Percentiles rank a stretch among this genome's conserved stretches.
These are phyloP conservation scores for Trypoxylus dichotomus DNA, from an alignment of 1,140 invertebrate genomes.

Conservation along the genomic window DNA sequence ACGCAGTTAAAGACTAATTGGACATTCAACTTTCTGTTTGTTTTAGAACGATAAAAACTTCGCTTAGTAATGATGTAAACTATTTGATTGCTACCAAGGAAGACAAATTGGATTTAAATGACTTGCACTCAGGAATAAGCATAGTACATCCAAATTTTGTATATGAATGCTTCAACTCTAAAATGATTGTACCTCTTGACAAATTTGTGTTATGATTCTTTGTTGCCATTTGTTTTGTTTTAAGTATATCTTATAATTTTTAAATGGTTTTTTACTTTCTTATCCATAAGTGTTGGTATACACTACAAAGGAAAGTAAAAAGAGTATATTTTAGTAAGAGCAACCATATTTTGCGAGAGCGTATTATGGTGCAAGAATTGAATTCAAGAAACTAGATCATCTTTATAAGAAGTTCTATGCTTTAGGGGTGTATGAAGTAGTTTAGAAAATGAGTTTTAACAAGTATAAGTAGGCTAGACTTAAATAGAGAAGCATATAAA, in stretches of 20 bases:
- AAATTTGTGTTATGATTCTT: constrained; percentile 6
- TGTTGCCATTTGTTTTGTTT: neutral
- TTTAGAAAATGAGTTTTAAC: too few relatives aligned
- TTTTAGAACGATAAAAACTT: neutral
- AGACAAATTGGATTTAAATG: neutral
- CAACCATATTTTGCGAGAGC: too few relatives aligned
- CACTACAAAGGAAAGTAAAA: neutral
- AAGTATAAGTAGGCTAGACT: too few relatives aligned
- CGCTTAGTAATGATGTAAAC: neutral
- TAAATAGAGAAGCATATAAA: too few relatives aligned
- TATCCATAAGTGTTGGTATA: neutral
- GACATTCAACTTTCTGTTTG: neutral
- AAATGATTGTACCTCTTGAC: neutral
- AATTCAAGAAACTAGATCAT: too few relatives aligned
- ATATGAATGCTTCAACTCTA: constrained; percentile 16
- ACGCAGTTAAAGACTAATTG: neutral
- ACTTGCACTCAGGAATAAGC: neutral
- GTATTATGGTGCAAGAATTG: too few relatives aligned
- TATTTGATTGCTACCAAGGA: neutral
- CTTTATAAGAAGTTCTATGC: too few relatives aligned
- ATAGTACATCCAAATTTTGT: constrained; percentile 17
- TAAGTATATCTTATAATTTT: constrained; percentile 12
- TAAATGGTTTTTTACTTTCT: neutral
- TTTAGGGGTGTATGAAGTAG: too few relatives aligned
- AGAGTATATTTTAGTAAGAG: too few relatives aligned